Evolutionary conservation across 2,797 vertebrate species (phyloP), one percentile per base, ranked within the genome.

Genomic region (Hemitrygon akajei): DNA sequence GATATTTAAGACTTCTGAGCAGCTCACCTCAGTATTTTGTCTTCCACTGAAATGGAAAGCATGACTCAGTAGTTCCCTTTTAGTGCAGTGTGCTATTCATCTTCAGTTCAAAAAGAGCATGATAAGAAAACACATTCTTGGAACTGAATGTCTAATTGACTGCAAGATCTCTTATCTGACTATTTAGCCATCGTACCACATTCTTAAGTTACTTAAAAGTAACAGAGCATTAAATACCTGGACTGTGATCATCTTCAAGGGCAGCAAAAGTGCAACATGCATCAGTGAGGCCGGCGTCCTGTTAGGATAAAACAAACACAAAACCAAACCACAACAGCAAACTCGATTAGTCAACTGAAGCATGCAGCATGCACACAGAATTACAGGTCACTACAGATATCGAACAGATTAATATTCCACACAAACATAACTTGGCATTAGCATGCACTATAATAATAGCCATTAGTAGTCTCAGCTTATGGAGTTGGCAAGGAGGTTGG

Each of bases 201-300:
- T 14, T 47, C 71, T 73, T 82, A 63, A 60, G 30, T 58, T 56
- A 84, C 9, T 73, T 71, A 66, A 40, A 75, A 84, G 47, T 73
- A 14, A 87, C 66, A 87, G 47, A 87, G 34, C 37, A 47, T 84
- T 58, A 86, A 97, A 96, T 99, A 99, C 99, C 99, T 99, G 98
- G 97, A 98, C 97, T 97, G 97, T 97, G 96, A 97, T 97, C 98
- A 98, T 98, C 97, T 99, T 98, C 98, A 98, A 98, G 97, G 97
- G 98, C 97, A 97, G 98, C 95, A 97, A 96, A 96, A 96, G 97
- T 97, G 97, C 98, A 98, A 98, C 98, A 98, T 98, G 98, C 98
- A 99, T 99, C 99, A 99, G 97, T 99, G 98, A 97, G 98, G 97
- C 97, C 95, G 97, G 97, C 98, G 98, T 96, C 99, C 98, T 98